phyloP scores from a whole-genome alignment of 2,113 vertebrate genomes.

The Rostratula benghalensis region DNA sequence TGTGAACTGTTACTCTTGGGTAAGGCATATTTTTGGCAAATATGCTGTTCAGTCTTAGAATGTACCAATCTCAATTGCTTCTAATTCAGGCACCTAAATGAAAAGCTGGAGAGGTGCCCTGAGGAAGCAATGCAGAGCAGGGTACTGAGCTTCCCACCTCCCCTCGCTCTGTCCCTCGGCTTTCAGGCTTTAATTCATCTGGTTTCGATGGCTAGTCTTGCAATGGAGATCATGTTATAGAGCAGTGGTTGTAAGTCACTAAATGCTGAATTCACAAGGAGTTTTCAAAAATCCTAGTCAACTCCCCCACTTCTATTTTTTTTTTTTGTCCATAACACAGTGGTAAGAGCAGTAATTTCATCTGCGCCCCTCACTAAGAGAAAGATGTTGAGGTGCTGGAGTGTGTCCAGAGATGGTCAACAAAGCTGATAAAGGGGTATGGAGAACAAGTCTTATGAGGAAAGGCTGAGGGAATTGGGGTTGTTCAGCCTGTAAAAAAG shows the following conservation, averaged over 20 bases:
- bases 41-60: background rate
- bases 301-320: background rate
- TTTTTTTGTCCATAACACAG: background rate
- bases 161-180: accelerated
- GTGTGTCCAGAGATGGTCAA: background rate
- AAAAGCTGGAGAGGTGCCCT: background rate
- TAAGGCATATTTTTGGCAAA: background rate
- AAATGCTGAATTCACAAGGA: background rate
- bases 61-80: background rate
- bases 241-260: background rate
- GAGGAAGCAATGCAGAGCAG: accelerated
- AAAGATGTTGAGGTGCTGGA: background rate
- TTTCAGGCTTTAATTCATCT: background rate
- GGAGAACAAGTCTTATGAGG: background rate
- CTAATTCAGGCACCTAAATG: background rate
- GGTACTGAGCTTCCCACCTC: background rate
- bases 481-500: background rate
- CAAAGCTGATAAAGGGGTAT: background rate
- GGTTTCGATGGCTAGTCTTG: background rate
- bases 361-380: background rate
- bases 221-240: background rate
- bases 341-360: background rate
- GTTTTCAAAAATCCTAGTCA: background rate
- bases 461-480: background rate
- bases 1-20: background rate